phyloP scores from a whole-genome alignment of 2,797 vertebrate genomes.

The Bufotes viridis region DNA sequence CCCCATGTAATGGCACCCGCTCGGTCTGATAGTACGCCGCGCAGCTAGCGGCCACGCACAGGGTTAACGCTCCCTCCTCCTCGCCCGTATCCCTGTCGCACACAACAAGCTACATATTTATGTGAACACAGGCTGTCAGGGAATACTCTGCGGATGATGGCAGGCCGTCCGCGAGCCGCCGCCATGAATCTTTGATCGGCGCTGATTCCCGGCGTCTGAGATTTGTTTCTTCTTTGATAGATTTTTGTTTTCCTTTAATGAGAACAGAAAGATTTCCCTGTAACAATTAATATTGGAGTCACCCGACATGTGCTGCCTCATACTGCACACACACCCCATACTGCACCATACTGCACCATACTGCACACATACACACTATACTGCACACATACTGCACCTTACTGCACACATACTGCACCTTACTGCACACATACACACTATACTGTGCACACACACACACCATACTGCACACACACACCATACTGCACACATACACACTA shows the following conservation, averaged over 20 bases:
- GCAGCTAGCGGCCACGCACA: not conserved
- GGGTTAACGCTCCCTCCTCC: constrained; percentile 20
- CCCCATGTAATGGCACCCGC: fast-evolving
- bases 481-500: not conserved
- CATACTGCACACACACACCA: not conserved
- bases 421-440: not conserved
- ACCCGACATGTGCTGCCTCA: not conserved
- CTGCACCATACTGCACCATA: not conserved
- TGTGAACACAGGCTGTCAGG: constrained; percentile 18
- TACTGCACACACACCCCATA: not conserved
- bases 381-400: not conserved
- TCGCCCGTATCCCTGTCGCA: not conserved
- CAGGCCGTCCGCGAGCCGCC: constrained; percentile 10
- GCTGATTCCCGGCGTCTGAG: not conserved
- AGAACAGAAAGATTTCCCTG: constrained; percentile 37
- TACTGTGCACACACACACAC: not conserved
- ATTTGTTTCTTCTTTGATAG: constrained; percentile 44
- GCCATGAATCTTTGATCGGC: constrained; percentile 42
- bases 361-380: not conserved
- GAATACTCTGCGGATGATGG: constrained; percentile 27
- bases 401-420: not conserved
- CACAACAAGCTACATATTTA: constrained; percentile 17
- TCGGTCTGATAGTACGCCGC: not conserved
- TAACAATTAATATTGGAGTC: constrained; percentile 42
- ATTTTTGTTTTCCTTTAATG: constrained; percentile 27